These are phyloP conservation scores for Philonicus albiceps DNA, from an alignment of 2,888 invertebrate species.

Conservation along the genomic window DNA sequence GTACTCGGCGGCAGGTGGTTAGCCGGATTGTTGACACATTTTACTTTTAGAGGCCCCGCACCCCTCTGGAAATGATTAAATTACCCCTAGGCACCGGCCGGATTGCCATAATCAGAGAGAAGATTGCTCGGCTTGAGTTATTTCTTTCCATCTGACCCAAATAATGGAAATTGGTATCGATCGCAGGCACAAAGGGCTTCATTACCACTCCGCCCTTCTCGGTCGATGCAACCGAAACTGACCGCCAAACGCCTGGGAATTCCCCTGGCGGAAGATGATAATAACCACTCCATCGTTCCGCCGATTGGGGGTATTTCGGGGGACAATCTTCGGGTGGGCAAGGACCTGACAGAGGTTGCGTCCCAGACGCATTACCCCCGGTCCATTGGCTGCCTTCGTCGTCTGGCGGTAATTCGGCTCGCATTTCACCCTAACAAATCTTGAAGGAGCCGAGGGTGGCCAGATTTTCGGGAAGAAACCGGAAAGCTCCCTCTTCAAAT, in stretches of 20 bases:
- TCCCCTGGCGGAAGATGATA: background rate
- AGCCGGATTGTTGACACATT: background rate
- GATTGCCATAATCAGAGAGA: background rate
- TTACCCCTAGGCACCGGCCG: background rate
- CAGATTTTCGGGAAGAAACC: background rate
- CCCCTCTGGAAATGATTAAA: background rate
- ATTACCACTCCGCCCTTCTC: background rate
- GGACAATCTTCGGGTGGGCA: background rate
- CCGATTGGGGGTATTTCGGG: background rate
- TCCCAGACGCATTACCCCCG: background rate
- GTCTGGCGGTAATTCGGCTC: background rate
- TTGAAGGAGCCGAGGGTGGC: background rate
- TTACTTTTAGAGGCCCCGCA: background rate
- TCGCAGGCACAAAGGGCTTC: background rate
- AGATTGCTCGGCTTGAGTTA: background rate
- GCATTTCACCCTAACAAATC: background rate
- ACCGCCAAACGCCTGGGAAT: background rate
- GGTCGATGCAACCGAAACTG: background rate
- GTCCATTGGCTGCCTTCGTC: background rate
- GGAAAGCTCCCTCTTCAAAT: background rate
- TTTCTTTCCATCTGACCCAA: background rate
- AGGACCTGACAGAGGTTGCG: background rate
- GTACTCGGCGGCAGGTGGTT: background rate
- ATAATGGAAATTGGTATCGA: background rate
- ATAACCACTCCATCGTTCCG: background rate